Conservation (phyloP, 2,888 invertebrate genomes). For the Oegoconia quadripuncta region DNA sequence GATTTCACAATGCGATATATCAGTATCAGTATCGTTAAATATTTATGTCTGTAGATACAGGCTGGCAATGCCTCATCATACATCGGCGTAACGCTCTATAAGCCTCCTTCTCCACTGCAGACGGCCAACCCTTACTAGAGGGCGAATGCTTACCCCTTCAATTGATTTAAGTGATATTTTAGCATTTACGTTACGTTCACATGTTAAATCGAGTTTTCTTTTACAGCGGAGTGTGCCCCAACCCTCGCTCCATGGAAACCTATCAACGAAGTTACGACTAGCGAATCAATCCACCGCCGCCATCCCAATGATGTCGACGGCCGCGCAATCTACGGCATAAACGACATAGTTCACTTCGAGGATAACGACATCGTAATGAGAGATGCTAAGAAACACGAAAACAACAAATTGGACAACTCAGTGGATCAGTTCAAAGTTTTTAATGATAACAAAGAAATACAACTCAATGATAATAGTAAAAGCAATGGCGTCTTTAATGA, state of each 20-base stretch:
- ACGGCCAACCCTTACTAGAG: no score
- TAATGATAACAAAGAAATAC: constrained; percentile 26
- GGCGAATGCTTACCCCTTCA: no score
- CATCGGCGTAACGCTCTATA: no score
- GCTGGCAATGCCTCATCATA: no score
- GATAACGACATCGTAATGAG: constrained; percentile 72
- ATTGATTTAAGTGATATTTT: not conserved
- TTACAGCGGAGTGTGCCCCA: constrained; percentile 68
- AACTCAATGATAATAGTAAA: constrained; percentile 20
- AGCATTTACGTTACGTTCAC: not conserved
- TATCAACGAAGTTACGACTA: constrained; percentile 50
- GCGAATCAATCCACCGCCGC: constrained; percentile 36
- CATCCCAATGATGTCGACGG: constrained; percentile 32
- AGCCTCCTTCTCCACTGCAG: no score
- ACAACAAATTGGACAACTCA: constrained; percentile 61
- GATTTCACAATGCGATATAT: no score
- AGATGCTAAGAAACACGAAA: constrained; percentile 51
- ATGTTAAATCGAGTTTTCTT: not conserved
- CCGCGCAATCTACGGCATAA: constrained; percentile 61
- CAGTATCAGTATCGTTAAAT: no score
- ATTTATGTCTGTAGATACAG: no score
- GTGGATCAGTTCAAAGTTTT: constrained; percentile 42
- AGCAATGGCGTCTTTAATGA: constrained; percentile 19
- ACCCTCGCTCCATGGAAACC: constrained; percentile 65
- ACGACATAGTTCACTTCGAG: constrained; percentile 70